These are phyloP conservation scores for Bombus pascuorum DNA, from an alignment of 1,140 invertebrate species.

Conservation along the genomic window DNA sequence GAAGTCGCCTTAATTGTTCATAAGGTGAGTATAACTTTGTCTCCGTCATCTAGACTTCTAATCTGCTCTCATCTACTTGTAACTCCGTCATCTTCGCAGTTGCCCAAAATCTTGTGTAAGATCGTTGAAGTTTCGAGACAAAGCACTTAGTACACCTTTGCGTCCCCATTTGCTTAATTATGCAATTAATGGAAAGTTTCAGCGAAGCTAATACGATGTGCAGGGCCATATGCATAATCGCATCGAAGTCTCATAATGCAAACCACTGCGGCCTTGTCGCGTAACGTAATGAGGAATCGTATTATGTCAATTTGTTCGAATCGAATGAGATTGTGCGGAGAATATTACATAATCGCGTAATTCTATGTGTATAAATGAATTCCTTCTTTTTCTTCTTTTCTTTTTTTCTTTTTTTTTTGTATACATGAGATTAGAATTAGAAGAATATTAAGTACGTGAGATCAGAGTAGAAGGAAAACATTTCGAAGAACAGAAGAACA, in stretches of 20 bases:
- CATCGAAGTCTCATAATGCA: conserved; percentile 25
- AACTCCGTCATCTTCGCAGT: neutral
- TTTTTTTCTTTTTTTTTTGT: neutral
- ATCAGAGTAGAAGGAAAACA: no score
- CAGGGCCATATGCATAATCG: neutral
- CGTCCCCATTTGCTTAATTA: neutral
- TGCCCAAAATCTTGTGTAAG: neutral
- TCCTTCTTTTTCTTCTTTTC: no score
- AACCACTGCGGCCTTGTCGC: neutral
- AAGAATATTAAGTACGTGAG: no score
- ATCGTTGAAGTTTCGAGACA: neutral
- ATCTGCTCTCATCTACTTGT: no score
- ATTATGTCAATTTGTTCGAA: neutral
- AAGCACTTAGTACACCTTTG: neutral
- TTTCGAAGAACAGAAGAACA: neutral
- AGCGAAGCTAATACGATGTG: neutral
- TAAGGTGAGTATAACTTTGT: neutral
- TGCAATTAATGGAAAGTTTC: neutral
- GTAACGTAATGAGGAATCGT: neutral
- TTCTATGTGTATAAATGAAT: neutral
- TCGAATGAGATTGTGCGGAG: neutral
- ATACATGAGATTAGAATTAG: no score
- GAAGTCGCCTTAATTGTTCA: neutral
- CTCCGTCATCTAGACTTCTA: neutral
- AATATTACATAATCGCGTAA: neutral